Evolutionary conservation across 2,113 vertebrate species (phyloP).

Genomic region (Hippocampus abdominalis): DNA sequence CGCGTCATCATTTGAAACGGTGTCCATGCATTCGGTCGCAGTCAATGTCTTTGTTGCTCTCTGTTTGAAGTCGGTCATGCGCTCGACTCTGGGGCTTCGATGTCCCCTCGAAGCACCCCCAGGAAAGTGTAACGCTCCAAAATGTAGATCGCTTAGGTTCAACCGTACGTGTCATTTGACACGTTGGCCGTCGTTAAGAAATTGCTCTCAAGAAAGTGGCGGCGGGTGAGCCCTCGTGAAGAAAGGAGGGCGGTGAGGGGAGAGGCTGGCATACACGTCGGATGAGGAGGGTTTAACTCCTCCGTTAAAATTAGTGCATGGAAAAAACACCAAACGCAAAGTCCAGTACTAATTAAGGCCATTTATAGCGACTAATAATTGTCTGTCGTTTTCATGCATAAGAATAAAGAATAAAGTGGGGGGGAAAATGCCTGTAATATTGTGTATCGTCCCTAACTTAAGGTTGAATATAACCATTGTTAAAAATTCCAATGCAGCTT

Average conservation of each 20-base stretch:
- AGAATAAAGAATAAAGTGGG: slow-evolving; percentile 27
- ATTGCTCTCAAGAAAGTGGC: slow-evolving; percentile 65
- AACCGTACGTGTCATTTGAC: slow-evolving; percentile 75
- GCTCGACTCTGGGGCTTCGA: slow-evolving; percentile 54
- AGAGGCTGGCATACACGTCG: slow-evolving; percentile 26
- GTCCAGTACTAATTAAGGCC: slow-evolving; percentile 35
- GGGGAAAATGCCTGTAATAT: slow-evolving; percentile 37
- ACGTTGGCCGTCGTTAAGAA: slow-evolving; percentile 81
- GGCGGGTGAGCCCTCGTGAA: slow-evolving; percentile 59
- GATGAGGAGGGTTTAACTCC: slow-evolving; percentile 28
- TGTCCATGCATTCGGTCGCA: background rate
- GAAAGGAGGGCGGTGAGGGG: slow-evolving; percentile 17
- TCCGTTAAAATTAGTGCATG: slow-evolving; percentile 5
- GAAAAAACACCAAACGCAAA: slow-evolving; percentile 8
- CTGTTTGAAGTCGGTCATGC: slow-evolving; percentile 50
- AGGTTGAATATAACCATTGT: slow-evolving; percentile 65
- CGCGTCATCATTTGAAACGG: background rate
- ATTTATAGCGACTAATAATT: slow-evolving; percentile 62
- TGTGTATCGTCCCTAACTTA: slow-evolving; percentile 48
- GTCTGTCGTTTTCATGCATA: slow-evolving; percentile 38
- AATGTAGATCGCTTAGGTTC: slow-evolving; percentile 78
- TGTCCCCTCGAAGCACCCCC: slow-evolving; percentile 73
- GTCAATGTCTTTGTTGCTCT: slow-evolving; percentile 7
- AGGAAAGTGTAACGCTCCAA: slow-evolving; percentile 77
- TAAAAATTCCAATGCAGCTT: slow-evolving; percentile 43